Evolutionary conservation across 92 coral and sea anemone species (phyloP).

Genomic region (Parazoanthus swiftii): DNA sequence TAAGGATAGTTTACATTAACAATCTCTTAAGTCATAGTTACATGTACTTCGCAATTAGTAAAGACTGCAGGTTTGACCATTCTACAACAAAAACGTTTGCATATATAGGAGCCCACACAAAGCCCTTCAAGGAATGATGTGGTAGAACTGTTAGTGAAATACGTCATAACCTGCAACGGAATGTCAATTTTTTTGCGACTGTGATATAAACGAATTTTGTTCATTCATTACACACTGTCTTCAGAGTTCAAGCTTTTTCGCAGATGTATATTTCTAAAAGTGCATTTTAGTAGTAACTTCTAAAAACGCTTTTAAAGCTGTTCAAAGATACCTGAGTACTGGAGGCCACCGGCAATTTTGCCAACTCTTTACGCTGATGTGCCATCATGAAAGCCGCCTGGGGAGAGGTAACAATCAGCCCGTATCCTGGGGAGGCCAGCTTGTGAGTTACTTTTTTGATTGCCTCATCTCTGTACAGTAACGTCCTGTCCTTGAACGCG

Average conservation of each 20-base stretch:
- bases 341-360: constrained; percentile 65
- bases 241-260: not conserved
- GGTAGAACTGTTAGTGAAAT: no score
- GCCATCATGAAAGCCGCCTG: constrained; percentile 76
- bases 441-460: constrained; percentile 74
- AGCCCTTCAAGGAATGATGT: no score
- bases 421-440: constrained; percentile 75
- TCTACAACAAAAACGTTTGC: no score
- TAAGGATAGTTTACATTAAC: no score
- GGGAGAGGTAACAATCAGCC: constrained; percentile 67
- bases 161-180: no score
- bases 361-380: constrained; percentile 77
- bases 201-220: no score
- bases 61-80: no score
- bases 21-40: no score
- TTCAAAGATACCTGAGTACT: constrained; percentile 65
- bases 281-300: not conserved
- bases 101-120: no score
- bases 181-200: no score
- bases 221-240: not conserved
- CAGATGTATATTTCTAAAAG: not conserved
- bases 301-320: not conserved
- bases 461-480: constrained; percentile 86
- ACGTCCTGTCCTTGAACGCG: constrained; percentile 63
- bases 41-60: no score